A percentile compares a stretch with the other conserved stretches of the same genome.
Conservation (phyloP, 2,113 vertebrate genomes). For the Thamnophis sirtalis region DNA sequence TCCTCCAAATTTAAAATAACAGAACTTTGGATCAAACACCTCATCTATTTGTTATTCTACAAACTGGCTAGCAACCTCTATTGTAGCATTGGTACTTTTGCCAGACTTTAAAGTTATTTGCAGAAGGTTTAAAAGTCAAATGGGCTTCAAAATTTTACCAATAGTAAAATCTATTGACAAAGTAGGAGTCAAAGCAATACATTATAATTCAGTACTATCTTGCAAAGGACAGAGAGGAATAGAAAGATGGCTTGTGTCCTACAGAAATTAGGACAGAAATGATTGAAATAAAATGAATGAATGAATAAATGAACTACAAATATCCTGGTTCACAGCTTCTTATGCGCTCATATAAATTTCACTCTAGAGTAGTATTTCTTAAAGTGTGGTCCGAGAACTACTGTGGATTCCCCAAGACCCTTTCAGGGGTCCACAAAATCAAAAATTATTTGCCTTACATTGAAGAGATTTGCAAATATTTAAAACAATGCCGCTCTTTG, state of each 20-base stretch:
- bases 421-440: background rate
- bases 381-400: background rate
- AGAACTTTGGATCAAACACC: background rate
- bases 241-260: background rate
- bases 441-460: background rate
- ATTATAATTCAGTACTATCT: background rate
- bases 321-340: background rate
- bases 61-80: background rate
- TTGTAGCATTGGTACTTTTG: background rate
- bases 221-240: background rate
- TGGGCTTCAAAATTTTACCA: background rate
- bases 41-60: background rate
- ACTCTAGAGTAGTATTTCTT: background rate
- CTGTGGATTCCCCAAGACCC: background rate
- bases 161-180: background rate
- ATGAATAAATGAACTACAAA: background rate
- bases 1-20: background rate
- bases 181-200: background rate
- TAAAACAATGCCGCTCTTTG: background rate
- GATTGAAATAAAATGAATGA: background rate
- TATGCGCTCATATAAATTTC: background rate
- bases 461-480: background rate
- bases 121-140: background rate
- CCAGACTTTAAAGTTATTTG: background rate
- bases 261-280: background rate